Evolutionary conservation across 2,113 vertebrate species (phyloP).

Genomic region (Glaucidium brasilianum): DNA sequence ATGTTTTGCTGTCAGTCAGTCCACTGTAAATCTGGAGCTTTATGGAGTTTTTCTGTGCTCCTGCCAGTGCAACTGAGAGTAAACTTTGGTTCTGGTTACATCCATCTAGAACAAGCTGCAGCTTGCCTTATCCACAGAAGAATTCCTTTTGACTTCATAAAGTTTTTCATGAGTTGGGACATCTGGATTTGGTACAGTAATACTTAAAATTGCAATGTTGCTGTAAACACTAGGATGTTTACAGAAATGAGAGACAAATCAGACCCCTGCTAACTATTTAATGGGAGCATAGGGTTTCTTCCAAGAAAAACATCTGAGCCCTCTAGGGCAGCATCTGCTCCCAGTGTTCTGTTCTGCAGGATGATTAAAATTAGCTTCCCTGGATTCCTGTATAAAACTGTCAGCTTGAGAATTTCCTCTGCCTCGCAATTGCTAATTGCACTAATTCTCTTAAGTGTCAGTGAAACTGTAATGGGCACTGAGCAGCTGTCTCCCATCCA

Average conservation of each 20-base stretch:
- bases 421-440: background rate
- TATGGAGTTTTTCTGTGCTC: background rate
- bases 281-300: slow-evolving; percentile 30
- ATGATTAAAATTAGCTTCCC: background rate
- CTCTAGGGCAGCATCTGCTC: slow-evolving; percentile 9
- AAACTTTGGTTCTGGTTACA: slow-evolving; percentile 23
- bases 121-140: slow-evolving; percentile 1
- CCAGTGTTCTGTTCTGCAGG: background rate
- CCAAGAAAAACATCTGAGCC: slow-evolving; percentile 36
- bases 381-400: background rate
- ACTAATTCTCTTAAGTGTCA: background rate
- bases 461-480: background rate
- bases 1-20: background rate
- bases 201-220: background rate
- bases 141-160: slow-evolving; percentile 5
- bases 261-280: background rate
- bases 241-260: slow-evolving; percentile 8
- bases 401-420: background rate
- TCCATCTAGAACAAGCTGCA: background rate
- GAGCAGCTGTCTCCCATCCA: background rate
- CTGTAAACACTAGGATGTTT: slow-evolving; percentile 40
- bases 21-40: slow-evolving; percentile 1
- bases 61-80: background rate
- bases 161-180: slow-evolving; percentile 1
- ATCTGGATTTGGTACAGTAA: slow-evolving; percentile 31